A percentile compares a stretch with the other conserved stretches of the same genome.
phyloP scores from a whole-genome alignment of 2,888 invertebrate genomes.

The Lepas anatifera region DNA sequence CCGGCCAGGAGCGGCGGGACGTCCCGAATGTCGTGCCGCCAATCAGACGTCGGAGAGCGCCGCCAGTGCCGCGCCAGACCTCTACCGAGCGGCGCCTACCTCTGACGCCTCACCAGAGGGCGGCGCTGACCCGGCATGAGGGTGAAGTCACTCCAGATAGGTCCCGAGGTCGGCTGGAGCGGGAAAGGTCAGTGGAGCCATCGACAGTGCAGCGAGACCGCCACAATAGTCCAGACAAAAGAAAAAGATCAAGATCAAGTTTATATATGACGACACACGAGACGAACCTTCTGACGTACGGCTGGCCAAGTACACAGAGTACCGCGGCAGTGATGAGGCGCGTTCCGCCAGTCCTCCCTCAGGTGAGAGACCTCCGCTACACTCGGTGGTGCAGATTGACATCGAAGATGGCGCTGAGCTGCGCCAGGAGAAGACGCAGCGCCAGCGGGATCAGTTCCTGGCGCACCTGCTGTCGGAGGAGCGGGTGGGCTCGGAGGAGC shows the following conservation, averaged over 20 bases:
- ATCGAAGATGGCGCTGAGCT: slow-evolving; percentile 12
- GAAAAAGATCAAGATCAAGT: slow-evolving; percentile 24
- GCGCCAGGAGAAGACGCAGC: slow-evolving; percentile 18
- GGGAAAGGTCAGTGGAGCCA: neutral
- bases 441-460: slow-evolving; percentile 23
- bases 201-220: neutral
- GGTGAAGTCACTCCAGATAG: too few relatives aligned
- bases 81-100: neutral
- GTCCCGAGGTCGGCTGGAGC: too few relatives aligned
- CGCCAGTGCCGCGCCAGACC: too few relatives aligned
- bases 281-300: slow-evolving; percentile 21
- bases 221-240: too few relatives aligned
- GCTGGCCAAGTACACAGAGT: slow-evolving; percentile 20
- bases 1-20: neutral
- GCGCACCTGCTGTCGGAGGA: slow-evolving; percentile 20
- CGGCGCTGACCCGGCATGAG: too few relatives aligned
- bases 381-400: slow-evolving; percentile 3
- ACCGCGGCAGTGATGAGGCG: slow-evolving; percentile 19
- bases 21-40: neutral
- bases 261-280: slow-evolving; percentile 24
- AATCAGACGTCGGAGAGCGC: too few relatives aligned
- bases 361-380: neutral
- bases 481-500: neutral
- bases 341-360: too few relatives aligned
- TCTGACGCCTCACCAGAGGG: too few relatives aligned